Percentiles rank a stretch among this genome's conserved stretches.
phyloP scores from a whole-genome alignment of 2,113 vertebrate genomes.

The Thunnus thynnus region DNA sequence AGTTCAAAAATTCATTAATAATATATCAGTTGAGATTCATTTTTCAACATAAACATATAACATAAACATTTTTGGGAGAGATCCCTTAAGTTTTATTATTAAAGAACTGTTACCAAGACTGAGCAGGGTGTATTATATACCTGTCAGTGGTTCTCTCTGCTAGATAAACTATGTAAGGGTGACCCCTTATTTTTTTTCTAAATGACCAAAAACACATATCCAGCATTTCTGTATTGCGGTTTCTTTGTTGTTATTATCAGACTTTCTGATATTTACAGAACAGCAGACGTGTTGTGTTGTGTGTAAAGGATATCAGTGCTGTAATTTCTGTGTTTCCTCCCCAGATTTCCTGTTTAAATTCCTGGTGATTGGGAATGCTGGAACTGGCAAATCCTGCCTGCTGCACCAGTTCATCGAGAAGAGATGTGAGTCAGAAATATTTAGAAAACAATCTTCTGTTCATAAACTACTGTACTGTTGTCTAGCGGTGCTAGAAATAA shows the following conservation, averaged over 20 bases:
- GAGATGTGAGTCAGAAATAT: conserved; percentile 88
- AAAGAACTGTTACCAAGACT: too few relatives aligned
- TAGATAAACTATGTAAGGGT: too few relatives aligned
- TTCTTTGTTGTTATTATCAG: too few relatives aligned
- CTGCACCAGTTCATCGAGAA: conserved; percentile 95
- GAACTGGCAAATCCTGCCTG: conserved; percentile 91
- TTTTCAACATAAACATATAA: too few relatives aligned
- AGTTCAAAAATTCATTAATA: too few relatives aligned
- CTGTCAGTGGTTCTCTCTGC: too few relatives aligned
- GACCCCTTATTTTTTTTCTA: neutral
- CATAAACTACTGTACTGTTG: neutral
- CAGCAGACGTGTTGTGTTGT: neutral
- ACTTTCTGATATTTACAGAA: too few relatives aligned
- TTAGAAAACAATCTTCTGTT: neutral
- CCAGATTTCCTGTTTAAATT: conserved; percentile 97
- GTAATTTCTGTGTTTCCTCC: conserved; percentile 12
- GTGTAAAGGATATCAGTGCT: neutral
- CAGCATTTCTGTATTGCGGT: neutral
- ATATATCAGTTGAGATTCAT: too few relatives aligned
- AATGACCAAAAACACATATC: neutral
- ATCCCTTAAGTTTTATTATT: too few relatives aligned
- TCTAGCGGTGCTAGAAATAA: neutral
- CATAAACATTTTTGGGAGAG: too few relatives aligned
- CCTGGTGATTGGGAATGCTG: conserved; percentile 94
- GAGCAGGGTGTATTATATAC: too few relatives aligned